phyloP scores from a whole-genome alignment of 2,113 vertebrate species.

The Odontophorus gujanensis region DNA sequence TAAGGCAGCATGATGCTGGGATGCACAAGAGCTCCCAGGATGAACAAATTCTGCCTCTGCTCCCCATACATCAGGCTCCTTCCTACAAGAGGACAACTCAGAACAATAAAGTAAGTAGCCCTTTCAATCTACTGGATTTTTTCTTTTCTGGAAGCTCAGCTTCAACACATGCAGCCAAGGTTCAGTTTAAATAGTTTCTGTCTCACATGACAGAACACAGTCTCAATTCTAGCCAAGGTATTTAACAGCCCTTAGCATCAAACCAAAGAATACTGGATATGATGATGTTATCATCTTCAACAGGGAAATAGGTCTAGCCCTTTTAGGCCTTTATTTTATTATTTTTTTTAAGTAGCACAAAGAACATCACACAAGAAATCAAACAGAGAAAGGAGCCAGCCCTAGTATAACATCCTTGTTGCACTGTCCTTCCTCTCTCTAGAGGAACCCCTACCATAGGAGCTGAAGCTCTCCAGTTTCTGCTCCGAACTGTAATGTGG shows the following conservation, averaged over 20 bases:
- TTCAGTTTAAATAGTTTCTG: not conserved
- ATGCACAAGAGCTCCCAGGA: not conserved
- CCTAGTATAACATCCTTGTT: not conserved
- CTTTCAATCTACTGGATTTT: not conserved
- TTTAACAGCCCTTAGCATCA: not conserved
- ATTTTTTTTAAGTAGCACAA: not conserved
- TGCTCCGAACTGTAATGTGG: not conserved
- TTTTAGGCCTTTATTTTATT: not conserved
- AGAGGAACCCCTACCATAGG: not conserved
- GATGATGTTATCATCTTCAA: not conserved
- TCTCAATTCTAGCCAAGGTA: not conserved
- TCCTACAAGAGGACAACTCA: not conserved
- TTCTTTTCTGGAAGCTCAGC: not conserved
- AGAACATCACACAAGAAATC: not conserved
- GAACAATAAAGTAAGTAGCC: not conserved
- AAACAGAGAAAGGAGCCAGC: not conserved
- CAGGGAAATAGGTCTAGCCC: not conserved
- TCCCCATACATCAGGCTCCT: not conserved
- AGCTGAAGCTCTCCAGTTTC: not conserved
- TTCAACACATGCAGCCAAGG: not conserved
- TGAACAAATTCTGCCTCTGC: not conserved
- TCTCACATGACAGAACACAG: not conserved
- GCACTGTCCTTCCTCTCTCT: not conserved
- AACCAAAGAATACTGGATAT: not conserved
- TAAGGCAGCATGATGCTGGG: rapidly evolving